Evolutionary conservation across 2,888 invertebrate species (phyloP).

Genomic region (Gymnocheta viridis): DNA sequence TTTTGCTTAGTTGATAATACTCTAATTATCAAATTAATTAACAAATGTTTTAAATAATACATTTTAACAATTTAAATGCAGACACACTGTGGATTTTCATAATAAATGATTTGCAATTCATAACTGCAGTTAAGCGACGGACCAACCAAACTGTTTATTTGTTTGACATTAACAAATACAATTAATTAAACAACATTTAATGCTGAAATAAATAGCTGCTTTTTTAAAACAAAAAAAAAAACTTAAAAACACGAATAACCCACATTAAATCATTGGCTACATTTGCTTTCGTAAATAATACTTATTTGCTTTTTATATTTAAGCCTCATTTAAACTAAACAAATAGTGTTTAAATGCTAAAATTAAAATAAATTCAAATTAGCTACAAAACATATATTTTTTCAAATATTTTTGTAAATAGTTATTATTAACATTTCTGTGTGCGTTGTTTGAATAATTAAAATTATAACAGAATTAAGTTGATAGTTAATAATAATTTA

Average conservation of each 20-base stretch:
- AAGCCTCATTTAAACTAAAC: conserved; percentile 22
- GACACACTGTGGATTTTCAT: too few relatives aligned
- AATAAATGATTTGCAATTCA: not conserved
- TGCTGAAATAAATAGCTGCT: not conserved
- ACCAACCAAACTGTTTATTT: conserved; percentile 13
- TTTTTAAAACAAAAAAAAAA: not conserved
- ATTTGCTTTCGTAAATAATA: conserved; percentile 1
- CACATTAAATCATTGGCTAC: conserved; percentile 3
- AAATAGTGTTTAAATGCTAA: not conserved
- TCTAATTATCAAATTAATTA: too few relatives aligned
- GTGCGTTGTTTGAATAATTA: not conserved
- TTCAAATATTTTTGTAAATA: not conserved
- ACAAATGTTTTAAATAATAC: too few relatives aligned
- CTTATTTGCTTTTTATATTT: not conserved
- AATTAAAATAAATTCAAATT: conserved; percentile 10
- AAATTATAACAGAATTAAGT: not conserved
- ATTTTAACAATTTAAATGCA: too few relatives aligned
- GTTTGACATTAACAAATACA: conserved; percentile 3
- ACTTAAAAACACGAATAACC: too few relatives aligned
- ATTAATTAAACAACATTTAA: conserved; percentile 10
- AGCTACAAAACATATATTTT: not conserved
- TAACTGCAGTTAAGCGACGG: not conserved
- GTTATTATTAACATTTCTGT: not conserved
- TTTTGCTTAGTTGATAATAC: not conserved
- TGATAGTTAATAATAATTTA: conserved; percentile 26